phyloP scores from a whole-genome alignment of 2,888 invertebrate genomes.

The Polia nebulosa region DNA sequence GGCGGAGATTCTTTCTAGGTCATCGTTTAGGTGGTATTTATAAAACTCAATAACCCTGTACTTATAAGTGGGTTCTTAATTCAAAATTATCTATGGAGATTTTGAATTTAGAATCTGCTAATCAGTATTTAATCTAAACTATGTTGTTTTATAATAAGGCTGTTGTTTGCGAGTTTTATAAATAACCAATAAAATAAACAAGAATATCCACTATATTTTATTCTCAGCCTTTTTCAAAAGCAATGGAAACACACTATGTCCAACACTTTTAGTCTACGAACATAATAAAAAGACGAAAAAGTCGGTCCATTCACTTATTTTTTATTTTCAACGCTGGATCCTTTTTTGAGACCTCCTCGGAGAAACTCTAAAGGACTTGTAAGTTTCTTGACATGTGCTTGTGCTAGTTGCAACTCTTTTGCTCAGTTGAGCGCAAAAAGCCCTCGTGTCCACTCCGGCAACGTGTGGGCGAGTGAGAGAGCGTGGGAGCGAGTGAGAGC shows the following conservation, averaged over 20 bases:
- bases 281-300: background rate
- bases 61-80: too few species aligned
- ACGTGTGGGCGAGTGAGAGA: conserved; percentile 18
- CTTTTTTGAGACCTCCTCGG: conserved; percentile 27
- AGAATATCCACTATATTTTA: too few species aligned
- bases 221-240: background rate
- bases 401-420: conserved; percentile 61
- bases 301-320: background rate
- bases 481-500: conserved; percentile 12
- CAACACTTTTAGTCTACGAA: background rate
- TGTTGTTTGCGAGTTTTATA: too few species aligned
- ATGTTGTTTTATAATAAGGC: too few species aligned
- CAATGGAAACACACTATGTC: background rate
- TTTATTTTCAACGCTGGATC: conserved; percentile 21
- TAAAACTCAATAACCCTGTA: too few species aligned
- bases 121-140: too few species aligned
- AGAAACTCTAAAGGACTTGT: conserved; percentile 46
- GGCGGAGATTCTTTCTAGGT: too few species aligned
- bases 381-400: conserved; percentile 54
- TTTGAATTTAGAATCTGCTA: too few species aligned
- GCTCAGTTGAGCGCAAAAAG: conserved; percentile 60
- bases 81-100: too few species aligned
- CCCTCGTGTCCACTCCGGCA: conserved; percentile 46
- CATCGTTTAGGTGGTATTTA: too few species aligned
- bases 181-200: too few species aligned